These are phyloP conservation scores for Hippasteria phrygiana DNA, from an alignment of 53 echinoderm and acorn worm species.

Conservation along the genomic window DNA sequence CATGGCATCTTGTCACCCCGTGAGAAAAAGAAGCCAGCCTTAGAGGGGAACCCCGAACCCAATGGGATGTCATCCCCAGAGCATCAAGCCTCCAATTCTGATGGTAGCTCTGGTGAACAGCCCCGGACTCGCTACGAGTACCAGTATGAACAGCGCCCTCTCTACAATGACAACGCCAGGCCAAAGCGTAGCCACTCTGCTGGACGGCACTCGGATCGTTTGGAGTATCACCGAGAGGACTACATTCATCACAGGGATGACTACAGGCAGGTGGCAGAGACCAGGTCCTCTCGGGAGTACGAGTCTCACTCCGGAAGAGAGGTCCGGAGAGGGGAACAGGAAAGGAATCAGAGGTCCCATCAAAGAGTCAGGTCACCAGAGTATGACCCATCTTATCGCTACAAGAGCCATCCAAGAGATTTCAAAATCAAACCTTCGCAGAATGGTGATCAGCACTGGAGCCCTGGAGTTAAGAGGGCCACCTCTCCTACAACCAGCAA, in stretches of 20 bases:
- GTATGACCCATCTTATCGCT: constrained; percentile 8
- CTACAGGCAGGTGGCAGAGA: constrained; percentile 19
- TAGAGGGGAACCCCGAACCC: constrained; percentile 29
- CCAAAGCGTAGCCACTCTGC: constrained; percentile 50
- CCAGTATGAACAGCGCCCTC: constrained; percentile 49
- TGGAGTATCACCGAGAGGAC: constrained; percentile 11
- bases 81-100: constrained; percentile 17
- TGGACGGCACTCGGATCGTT: constrained; percentile 34
- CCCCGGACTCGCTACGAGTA: constrained; percentile 23
- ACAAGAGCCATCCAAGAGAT: constrained; percentile 34
- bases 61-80: constrained; percentile 57
- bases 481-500: constrained; percentile 2
- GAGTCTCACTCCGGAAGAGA: constrained; percentile 34
- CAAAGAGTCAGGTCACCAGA: background rate
- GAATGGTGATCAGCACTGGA: constrained; percentile 19
- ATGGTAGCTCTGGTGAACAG: background rate
- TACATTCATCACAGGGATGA: constrained; percentile 3
- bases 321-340: constrained; percentile 14
- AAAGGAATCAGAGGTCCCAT: background rate
- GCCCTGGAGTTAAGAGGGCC: background rate
- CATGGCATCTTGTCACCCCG: constrained; percentile 79
- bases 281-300: constrained; percentile 39
- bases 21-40: constrained; percentile 65
- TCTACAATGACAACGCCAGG: constrained; percentile 35
- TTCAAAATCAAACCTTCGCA: background rate